Conservation (phyloP, 1,140 invertebrate species). For the Megathymus violae region DNA sequence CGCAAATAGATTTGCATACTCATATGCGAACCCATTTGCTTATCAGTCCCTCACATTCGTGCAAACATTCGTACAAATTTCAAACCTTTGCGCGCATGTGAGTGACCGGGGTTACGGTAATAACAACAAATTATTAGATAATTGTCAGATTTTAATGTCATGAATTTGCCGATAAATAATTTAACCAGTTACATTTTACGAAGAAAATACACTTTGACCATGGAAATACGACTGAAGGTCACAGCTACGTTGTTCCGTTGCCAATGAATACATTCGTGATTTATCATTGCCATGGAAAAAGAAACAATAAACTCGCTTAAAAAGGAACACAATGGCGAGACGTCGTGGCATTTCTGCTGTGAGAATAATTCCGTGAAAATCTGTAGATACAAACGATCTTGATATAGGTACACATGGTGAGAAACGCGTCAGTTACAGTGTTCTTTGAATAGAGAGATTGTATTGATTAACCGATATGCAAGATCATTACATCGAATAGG, state of each 20-base stretch:
- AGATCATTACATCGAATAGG: too few relatives aligned
- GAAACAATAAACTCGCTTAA: slow-evolving; percentile 22
- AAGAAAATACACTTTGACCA: neutral
- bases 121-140: too few relatives aligned
- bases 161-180: too few relatives aligned
- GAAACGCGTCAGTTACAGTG: slow-evolving; percentile 1
- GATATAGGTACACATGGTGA: slow-evolving; percentile 1
- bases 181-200: too few relatives aligned
- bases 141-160: too few relatives aligned
- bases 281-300: slow-evolving; percentile 29
- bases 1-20: too few relatives aligned
- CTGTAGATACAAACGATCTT: slow-evolving; percentile 2
- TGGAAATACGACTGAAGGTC: neutral
- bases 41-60: too few relatives aligned
- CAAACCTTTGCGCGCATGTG: too few relatives aligned
- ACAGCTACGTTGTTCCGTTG: slow-evolving; percentile 12
- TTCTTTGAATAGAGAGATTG: neutral
- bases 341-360: slow-evolving; percentile 13
- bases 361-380: slow-evolving; percentile 29
- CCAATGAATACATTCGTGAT: slow-evolving; percentile 21
- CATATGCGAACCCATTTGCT: too few relatives aligned
- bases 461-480: neutral
- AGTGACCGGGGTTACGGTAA: too few relatives aligned
- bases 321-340: slow-evolving; percentile 30
- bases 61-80: too few relatives aligned